Conservation (phyloP, 2,888 invertebrate species). For the Leistus spinibarbis region DNA sequence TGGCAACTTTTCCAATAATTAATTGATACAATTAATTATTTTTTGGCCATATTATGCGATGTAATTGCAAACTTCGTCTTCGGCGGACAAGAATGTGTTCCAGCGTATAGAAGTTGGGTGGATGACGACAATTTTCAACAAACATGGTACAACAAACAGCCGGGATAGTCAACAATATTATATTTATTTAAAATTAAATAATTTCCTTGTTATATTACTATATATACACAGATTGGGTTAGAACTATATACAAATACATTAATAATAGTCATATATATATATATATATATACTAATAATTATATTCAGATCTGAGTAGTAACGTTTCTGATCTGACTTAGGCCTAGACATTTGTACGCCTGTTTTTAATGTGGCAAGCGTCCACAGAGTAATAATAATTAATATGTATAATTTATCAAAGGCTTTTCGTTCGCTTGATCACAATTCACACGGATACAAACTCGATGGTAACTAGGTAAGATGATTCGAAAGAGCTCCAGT, state of each 20-base stretch:
- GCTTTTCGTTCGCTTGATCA: conserved; percentile 29
- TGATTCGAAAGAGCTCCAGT: conserved; percentile 17
- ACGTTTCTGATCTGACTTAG: conserved; percentile 46
- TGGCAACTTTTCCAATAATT: too few species aligned
- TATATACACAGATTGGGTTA: conserved; percentile 51
- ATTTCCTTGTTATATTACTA: conserved; percentile 41
- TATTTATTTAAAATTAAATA: conserved; percentile 44
- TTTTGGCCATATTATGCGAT: neutral
- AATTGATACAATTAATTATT: neutral
- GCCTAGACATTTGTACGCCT: conserved; percentile 57
- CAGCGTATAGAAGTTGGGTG: conserved; percentile 41
- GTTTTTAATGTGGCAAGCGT: conserved; percentile 52
- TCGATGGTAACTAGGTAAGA: conserved; percentile 30
- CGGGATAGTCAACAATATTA: conserved; percentile 54
- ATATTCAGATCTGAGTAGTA: conserved; percentile 24
- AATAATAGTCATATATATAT: conserved; percentile 43
- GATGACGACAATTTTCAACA: conserved; percentile 32
- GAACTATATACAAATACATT: conserved; percentile 43
- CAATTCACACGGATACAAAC: conserved; percentile 19
- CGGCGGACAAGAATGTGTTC: neutral
- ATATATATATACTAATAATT: conserved; percentile 17
- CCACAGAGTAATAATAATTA: conserved; percentile 43
- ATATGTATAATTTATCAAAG: conserved; percentile 36
- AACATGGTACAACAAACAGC: conserved; percentile 52
- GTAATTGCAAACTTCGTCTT: too few species aligned